A percentile compares a stretch with the other conserved stretches of the same genome.
Evolutionary conservation across 2,113 vertebrate species (phyloP).

Genomic region (Rutilus rutilus): DNA sequence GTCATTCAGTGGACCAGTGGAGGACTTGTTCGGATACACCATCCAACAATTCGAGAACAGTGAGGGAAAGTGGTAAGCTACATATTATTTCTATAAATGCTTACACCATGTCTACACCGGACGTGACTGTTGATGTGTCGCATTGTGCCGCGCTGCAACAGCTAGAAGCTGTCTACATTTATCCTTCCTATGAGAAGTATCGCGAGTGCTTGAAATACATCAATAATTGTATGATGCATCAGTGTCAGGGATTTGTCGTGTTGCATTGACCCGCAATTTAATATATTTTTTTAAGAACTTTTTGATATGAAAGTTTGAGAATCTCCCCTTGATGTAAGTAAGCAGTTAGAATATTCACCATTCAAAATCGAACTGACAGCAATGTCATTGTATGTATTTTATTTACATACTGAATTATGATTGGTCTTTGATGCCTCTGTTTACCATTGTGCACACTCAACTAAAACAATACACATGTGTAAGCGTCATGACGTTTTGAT

Average conservation of each 20-base stretch:
- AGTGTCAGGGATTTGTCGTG: too few relatives aligned
- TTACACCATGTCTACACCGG: too few relatives aligned
- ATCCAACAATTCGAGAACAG: slow-evolving; percentile 97
- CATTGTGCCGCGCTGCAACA: too few relatives aligned
- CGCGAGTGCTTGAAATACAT: too few relatives aligned
- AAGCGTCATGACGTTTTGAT: background rate
- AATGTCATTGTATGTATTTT: background rate
- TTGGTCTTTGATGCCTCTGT: background rate
- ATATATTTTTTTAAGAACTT: background rate
- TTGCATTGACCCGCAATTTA: too few relatives aligned
- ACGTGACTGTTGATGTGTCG: too few relatives aligned
- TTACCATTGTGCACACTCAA: background rate
- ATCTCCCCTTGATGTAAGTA: background rate
- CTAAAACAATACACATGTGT: background rate
- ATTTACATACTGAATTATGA: background rate
- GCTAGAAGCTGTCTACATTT: too few relatives aligned
- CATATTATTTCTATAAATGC: background rate
- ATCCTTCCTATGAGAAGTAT: too few relatives aligned
- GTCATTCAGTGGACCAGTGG: slow-evolving; percentile 88
- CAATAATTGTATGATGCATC: too few relatives aligned
- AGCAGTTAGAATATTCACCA: background rate
- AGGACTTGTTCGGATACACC: slow-evolving; percentile 96
- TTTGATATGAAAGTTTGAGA: background rate
- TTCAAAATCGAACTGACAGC: background rate
- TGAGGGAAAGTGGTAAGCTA: slow-evolving; percentile 94